Evolutionary conservation across 2,113 vertebrate genomes (phyloP), one percentile per base, ranked within the genome.

Genomic region (Hirundichthys speculiger): DNA sequence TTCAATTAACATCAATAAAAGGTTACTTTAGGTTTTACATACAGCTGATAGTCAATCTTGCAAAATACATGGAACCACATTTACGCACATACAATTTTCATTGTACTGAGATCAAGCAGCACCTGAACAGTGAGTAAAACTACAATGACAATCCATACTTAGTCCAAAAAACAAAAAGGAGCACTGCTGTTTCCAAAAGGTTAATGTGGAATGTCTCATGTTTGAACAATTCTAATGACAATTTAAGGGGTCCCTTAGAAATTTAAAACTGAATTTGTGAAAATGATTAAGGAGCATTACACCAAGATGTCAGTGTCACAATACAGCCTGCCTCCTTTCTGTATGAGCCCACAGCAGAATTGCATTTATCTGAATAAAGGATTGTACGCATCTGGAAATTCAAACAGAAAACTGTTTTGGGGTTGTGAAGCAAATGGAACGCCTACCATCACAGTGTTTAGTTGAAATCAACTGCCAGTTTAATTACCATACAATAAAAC

Each of bases 381-480:
- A 89, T 88, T 82, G 79, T 77, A 84, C 27, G 45, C 14, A 59
- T 84, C 76, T 85, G 70, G 54, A 80, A 83, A 73, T 80, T 70
- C 38, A 73, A 82, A 83, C 69, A 59, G 45, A 83, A 72, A 86
- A 79, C 18, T 25, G 54, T 79, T 77, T 77, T 72, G 71, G 77
- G 80, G 66, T 77, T 68, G 79, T 83, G 83, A 84, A 87, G 73
- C 71, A 78, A 85, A 91, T 87, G 88, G 74, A 90, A 88, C 81
- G 83, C 75, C 88, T 85, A 90, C 87, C 84, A 86, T 92, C 91
- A 92, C 91, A 93, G 91, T 92, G 91, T 88, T 91, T 90, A 89
- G 91, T 93, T 90, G 90, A 93, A 92, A 92, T 92, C 86, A 91
- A 92, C 92, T 91, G 92, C 89, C 91, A 90, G 90, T 91, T 92